Base-by-base conservation (phyloP, 2,113 vertebrate species). In the Glaucidium brasilianum region DNA sequence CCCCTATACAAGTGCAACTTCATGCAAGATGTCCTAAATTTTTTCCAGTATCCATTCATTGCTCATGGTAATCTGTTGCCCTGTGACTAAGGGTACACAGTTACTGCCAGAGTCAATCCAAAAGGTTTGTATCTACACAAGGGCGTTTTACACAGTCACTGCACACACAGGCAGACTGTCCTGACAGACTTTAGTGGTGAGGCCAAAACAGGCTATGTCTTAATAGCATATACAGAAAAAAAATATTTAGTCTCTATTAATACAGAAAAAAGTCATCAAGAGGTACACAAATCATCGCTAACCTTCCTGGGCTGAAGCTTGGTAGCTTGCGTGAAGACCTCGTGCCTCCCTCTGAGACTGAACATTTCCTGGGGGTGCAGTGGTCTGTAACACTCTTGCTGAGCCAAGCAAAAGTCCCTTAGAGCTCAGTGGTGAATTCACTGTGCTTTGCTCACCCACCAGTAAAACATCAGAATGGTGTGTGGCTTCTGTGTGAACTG, bases 141-240 rank as follows among this genome's bases (percentile, higher is more conserved):
- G 29, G 27, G 22, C 4, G 16, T 35, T 80, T 64, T 85, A 18
- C 34, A 67, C 34, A 35, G 17, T 76, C 37, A 27, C n/a, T 80
- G 34, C 22, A 47, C 21, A 23, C 0, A 0, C 9, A 37, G 49
- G 21, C 39, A 75, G 20, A 30, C 8, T 12, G 21, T 53, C 14
- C 39, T 50, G 45, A 39, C 32, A 89, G 27, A 55, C 23, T 78
- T 47, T 2, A 52, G 6, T 1, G 5, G 2, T 25, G 30, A 85
- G 27, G 17, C 26, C 58, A 27, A 78, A 94, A 88, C 1, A 4
- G 27, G 2, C 8, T 68, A 25, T n/a, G 6, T 9, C 10, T 64
- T 80, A 47, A 56, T 10, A 64, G 2, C 5, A 37, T 30, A 37
- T 32, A 27, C 16, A 67, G 59, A n/a, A 85, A 74, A 74, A 74